Evolutionary conservation across 2,797 vertebrate species (phyloP).

Genomic region (Steatocranus sp.): DNA sequence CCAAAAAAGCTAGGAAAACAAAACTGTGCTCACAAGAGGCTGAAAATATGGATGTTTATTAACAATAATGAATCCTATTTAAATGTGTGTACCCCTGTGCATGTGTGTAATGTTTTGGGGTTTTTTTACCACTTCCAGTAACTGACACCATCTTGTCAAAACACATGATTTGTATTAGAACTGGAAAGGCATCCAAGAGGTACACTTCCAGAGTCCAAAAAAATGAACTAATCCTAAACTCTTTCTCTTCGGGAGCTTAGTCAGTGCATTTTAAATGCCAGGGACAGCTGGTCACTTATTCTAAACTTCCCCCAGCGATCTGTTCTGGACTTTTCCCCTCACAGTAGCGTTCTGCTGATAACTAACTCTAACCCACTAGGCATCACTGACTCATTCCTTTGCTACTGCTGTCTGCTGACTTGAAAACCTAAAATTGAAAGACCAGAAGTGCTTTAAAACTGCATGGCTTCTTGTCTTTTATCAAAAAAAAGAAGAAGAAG

Average conservation of each 20-base stretch:
- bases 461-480: slow-evolving; percentile 30
- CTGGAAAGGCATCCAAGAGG: background rate
- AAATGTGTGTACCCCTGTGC: background rate
- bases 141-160: slow-evolving; percentile 18
- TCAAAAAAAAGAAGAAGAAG: slow-evolving; percentile 14
- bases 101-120: background rate
- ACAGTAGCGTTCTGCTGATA: slow-evolving; percentile 28
- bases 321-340: background rate
- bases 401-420: slow-evolving; percentile 41
- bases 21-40: background rate
- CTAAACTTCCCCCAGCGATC: background rate
- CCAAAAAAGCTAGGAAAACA: background rate
- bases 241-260: background rate
- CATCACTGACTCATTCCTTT: slow-evolving; percentile 36
- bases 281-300: background rate
- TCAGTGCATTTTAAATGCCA: slow-evolving; percentile 4
- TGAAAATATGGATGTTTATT: background rate
- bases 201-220: slow-evolving; percentile 2
- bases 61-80: background rate
- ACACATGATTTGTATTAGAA: slow-evolving; percentile 1
- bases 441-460: slow-evolving; percentile 40
- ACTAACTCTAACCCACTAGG: slow-evolving; percentile 25
- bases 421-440: slow-evolving; percentile 36
- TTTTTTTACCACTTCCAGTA: background rate
- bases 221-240: background rate